These are phyloP conservation scores for Valencia hispanica DNA, from an alignment of 2,797 vertebrate genomes.

Conservation along the genomic window DNA sequence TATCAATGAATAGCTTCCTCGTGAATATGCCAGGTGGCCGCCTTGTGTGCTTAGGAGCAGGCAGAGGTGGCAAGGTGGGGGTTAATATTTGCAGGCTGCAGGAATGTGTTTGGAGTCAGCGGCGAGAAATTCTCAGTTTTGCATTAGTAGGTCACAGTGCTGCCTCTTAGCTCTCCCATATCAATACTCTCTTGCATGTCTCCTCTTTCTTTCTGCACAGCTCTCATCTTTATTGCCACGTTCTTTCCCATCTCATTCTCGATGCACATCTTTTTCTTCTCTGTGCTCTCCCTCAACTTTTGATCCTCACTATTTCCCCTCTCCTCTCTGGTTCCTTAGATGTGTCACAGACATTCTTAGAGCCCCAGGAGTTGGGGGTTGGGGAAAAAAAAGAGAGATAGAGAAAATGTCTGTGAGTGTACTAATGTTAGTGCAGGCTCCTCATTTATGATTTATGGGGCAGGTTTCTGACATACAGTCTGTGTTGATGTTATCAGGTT, in stretches of 20 bases:
- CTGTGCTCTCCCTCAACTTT: slow-evolving; percentile 47
- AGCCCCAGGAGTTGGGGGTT: slow-evolving; percentile 68
- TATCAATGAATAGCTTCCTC: slow-evolving; percentile 57
- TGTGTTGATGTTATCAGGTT: slow-evolving; percentile 52
- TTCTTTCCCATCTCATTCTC: slow-evolving; percentile 50
- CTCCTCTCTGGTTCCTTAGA: slow-evolving; percentile 53
- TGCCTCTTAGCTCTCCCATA: slow-evolving; percentile 72
- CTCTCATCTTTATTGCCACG: slow-evolving; percentile 42
- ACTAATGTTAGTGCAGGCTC: slow-evolving; percentile 54
- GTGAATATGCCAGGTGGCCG: slow-evolving; percentile 53
- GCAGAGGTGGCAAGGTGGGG: slow-evolving; percentile 70
- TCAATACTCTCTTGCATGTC: slow-evolving; percentile 37
- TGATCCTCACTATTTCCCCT: slow-evolving; percentile 55
- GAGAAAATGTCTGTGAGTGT: slow-evolving; percentile 45
- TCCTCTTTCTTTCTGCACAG: slow-evolving; percentile 32
- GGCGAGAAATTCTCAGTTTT: slow-evolving; percentile 82
- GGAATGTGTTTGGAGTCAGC: slow-evolving; percentile 83
- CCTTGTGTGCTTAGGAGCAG: slow-evolving; percentile 52
- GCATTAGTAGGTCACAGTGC: slow-evolving; percentile 80
- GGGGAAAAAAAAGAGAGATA: slow-evolving; percentile 56
- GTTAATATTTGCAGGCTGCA: slow-evolving; percentile 81
- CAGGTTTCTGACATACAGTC: slow-evolving; percentile 49
- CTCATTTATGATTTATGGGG: slow-evolving; percentile 70
- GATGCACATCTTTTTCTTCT: slow-evolving; percentile 41
- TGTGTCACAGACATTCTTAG: slow-evolving; percentile 62